These are phyloP conservation scores for Diarsia brunnea DNA, from an alignment of 2,888 invertebrate genomes.

Conservation along the genomic window DNA sequence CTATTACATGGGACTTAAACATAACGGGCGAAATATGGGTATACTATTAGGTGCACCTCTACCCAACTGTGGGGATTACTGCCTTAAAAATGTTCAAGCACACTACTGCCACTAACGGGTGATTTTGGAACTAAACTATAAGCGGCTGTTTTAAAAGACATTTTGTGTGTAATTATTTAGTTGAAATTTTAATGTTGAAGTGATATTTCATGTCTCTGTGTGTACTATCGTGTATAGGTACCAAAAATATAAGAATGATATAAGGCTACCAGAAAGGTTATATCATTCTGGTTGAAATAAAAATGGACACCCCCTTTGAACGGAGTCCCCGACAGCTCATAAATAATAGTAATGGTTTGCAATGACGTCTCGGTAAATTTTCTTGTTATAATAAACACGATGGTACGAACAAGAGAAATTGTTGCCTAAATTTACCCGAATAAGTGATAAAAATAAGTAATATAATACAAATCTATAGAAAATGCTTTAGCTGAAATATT, in stretches of 20 bases:
- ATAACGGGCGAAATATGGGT: too few species aligned
- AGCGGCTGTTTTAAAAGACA: conserved; percentile 53
- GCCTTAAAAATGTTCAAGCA: conserved; percentile 7
- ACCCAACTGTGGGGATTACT: too few species aligned
- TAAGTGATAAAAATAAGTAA: conserved; percentile 38
- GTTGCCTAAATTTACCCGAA: conserved; percentile 50
- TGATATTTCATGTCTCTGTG: conserved; percentile 30
- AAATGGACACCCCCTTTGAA: too few species aligned
- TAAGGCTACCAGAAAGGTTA: too few species aligned
- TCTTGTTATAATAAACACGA: conserved; percentile 4
- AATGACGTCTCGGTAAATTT: neutral
- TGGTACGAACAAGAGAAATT: conserved; percentile 26
- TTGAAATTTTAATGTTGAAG: conserved; percentile 42
- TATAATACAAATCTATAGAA: conserved; percentile 26
- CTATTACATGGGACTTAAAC: too few species aligned
- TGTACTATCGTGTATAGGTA: conserved; percentile 36
- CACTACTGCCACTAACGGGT: conserved; percentile 35
- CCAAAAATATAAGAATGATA: too few species aligned
- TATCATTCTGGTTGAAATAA: too few species aligned
- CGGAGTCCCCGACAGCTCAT: too few species aligned
- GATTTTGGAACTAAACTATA: conserved; percentile 45
- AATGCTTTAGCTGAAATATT: conserved; percentile 41
- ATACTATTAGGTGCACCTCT: too few species aligned
- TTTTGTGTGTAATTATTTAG: conserved; percentile 29
- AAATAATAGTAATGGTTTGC: neutral